These are phyloP conservation scores for Danaus melanippus DNA, from an alignment of 1,140 invertebrate genomes.

Conservation along the genomic window DNA sequence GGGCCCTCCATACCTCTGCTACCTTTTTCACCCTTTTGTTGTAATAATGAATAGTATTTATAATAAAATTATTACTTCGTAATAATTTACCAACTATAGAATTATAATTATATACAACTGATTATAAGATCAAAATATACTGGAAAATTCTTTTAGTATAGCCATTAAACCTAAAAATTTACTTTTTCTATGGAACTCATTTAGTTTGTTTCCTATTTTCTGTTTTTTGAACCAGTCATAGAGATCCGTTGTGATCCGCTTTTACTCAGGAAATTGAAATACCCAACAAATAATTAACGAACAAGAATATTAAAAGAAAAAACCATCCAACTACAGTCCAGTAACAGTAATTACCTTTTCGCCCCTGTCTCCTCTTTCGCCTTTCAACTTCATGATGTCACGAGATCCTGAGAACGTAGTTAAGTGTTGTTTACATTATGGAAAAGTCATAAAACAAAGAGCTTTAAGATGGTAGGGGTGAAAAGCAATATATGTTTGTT, in stretches of 20 bases:
- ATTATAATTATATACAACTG: too few species aligned
- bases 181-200: too few species aligned
- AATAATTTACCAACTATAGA: too few species aligned
- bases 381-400: constrained; percentile 38
- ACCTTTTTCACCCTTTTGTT: constrained; percentile 72
- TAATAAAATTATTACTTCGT: too few species aligned
- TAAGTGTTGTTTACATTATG: constrained; percentile 20
- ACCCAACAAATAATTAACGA: constrained; percentile 14
- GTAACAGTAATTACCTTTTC: constrained; percentile 56
- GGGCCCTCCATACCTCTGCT: constrained; percentile 75
- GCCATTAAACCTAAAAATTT: too few species aligned
- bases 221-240: too few species aligned
- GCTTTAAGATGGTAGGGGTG: constrained; percentile 22
- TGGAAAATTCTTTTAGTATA: too few species aligned
- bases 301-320: constrained; percentile 10
- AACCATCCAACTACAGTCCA: constrained; percentile 5
- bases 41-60: background rate
- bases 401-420: constrained; percentile 39
- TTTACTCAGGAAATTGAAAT: constrained; percentile 11
- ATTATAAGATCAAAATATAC: too few species aligned
- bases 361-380: constrained; percentile 47
- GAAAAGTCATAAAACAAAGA: constrained; percentile 38
- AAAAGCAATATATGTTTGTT: constrained; percentile 22
- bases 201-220: too few species aligned
- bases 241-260: too few species aligned